A percentile compares a stretch with the other conserved stretches of the same genome.
phyloP scores from a whole-genome alignment of 2,113 vertebrate species.

The Apaloderma vittatum region DNA sequence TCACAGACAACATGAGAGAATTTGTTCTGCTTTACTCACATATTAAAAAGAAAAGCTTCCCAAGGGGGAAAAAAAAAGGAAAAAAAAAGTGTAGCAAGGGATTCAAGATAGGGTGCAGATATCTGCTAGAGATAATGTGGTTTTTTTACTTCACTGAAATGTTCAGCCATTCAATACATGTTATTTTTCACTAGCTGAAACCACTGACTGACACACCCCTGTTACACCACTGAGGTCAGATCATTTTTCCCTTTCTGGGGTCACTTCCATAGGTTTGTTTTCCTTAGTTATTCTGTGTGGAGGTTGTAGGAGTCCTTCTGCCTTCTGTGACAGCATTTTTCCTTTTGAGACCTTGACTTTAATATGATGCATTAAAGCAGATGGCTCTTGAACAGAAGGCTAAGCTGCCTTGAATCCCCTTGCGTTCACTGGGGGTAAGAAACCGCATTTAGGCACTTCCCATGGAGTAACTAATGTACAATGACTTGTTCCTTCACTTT shows the following conservation, averaged over 20 bases:
- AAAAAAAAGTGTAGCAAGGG: neutral
- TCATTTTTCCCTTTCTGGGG: neutral
- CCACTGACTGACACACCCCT: neutral
- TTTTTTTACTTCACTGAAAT: neutral
- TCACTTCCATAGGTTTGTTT: neutral
- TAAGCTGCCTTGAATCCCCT: constrained; percentile 46
- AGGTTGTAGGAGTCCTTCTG: neutral
- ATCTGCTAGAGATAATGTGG: neutral
- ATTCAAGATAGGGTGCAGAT: constrained; percentile 30
- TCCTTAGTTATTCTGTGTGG: neutral
- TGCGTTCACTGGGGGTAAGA: constrained; percentile 18
- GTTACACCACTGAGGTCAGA: neutral
- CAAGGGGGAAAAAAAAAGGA: neutral
- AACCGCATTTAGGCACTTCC: constrained; percentile 49
- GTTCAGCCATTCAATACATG: neutral
- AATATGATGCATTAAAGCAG: constrained; percentile 50
- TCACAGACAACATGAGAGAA: constrained; percentile 49
- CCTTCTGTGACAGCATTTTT: constrained; percentile 19
- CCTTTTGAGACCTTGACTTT: constrained; percentile 53
- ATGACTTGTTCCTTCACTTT: constrained; percentile 46
- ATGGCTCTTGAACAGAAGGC: constrained; percentile 63
- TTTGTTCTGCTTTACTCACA: constrained; percentile 63
- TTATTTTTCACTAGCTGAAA: neutral
- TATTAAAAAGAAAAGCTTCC: constrained; percentile 27
- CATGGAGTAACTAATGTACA: constrained; percentile 64